A percentile compares a stretch with the other conserved stretches of the same genome.
Conservation (phyloP, 2,113 vertebrate species). For the Labeo rohita region DNA sequence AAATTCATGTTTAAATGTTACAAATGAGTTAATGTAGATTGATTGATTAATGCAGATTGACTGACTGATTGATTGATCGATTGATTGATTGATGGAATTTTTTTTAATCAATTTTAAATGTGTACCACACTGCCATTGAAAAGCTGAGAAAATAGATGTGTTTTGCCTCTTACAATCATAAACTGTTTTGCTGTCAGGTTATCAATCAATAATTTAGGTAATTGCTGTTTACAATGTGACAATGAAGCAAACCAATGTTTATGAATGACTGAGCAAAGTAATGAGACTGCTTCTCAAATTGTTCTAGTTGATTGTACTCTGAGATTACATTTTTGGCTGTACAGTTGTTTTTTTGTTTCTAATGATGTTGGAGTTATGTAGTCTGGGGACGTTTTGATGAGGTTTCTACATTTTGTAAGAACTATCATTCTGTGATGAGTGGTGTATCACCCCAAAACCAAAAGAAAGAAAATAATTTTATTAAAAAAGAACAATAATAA, state of each 20-base stretch:
- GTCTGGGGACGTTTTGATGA: neutral
- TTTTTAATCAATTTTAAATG: neutral
- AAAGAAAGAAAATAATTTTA: neutral
- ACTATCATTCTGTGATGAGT: neutral
- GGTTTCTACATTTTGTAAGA: neutral
- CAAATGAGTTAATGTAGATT: no score
- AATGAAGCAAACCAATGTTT: constrained; percentile 25
- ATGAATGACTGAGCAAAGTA: constrained; percentile 19
- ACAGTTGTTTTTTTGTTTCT: neutral
- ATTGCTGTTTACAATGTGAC: constrained; percentile 23
- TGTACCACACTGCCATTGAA: neutral
- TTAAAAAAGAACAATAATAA: no score
- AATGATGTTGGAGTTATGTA: neutral
- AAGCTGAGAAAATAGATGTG: constrained; percentile 18
- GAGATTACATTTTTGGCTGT: neutral
- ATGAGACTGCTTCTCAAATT: constrained; percentile 19
- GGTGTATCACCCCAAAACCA: neutral
- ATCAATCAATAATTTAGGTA: constrained; percentile 29
- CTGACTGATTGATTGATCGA: no score
- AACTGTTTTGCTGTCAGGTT: neutral
- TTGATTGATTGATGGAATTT: no score
- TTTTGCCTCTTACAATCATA: neutral
- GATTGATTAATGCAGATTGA: no score
- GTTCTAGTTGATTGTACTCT: constrained; percentile 6
- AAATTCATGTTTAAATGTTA: neutral